phyloP scores from a whole-genome alignment of 2,797 vertebrate genomes.

The Picus viridis region DNA sequence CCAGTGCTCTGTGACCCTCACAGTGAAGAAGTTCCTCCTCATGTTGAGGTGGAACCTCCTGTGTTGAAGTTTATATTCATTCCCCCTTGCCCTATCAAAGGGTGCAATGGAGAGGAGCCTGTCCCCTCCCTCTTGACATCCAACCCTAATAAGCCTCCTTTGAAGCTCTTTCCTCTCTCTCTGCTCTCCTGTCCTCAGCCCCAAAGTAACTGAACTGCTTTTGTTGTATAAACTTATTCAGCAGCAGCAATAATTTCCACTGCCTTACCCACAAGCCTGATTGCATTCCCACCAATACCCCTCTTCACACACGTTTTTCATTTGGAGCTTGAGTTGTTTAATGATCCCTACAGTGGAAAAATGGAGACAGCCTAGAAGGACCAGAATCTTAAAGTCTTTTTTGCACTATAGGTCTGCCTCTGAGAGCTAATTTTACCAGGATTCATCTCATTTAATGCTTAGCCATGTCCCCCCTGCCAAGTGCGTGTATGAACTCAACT shows the following conservation, averaged over 20 bases:
- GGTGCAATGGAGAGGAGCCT: no score
- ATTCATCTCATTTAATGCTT: slow-evolving; percentile 18
- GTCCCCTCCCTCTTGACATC: no score
- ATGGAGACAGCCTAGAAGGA: background rate
- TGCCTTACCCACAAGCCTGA: background rate
- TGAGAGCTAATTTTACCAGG: background rate
- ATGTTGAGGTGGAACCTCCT: no score
- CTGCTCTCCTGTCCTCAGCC: background rate
- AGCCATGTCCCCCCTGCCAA: background rate
- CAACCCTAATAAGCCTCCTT: background rate
- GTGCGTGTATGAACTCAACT: background rate
- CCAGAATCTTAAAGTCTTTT: background rate
- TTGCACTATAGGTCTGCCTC: background rate
- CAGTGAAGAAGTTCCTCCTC: no score
- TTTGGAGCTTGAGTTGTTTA: background rate
- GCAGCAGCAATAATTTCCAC: background rate
- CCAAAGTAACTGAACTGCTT: background rate
- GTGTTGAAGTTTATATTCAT: no score
- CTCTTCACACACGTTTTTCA: accelerated
- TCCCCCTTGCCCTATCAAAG: no score
- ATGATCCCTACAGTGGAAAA: background rate
- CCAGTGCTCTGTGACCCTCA: no score
- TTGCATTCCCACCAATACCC: background rate
- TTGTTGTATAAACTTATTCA: background rate
- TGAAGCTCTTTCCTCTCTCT: background rate